A percentile compares a stretch with the other conserved stretches of the same genome.
phyloP scores from a whole-genome alignment of 2,888 invertebrate genomes.

The Cephus sareptanus region DNA sequence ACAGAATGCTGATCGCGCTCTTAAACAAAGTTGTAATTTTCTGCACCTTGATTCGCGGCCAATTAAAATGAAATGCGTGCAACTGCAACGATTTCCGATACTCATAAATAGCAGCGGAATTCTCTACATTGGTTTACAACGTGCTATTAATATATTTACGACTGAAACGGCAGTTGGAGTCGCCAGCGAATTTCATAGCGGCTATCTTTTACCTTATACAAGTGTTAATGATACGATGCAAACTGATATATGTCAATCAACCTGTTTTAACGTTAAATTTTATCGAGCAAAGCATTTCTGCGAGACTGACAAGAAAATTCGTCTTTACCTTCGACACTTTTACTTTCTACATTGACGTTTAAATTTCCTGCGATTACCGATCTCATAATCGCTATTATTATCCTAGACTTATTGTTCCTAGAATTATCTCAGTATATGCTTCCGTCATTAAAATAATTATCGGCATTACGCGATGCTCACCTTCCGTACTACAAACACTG shows the following conservation, averaged over 20 bases:
- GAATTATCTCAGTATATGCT: slow-evolving; percentile 39
- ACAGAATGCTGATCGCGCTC: neutral
- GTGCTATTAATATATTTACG: neutral
- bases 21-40: neutral
- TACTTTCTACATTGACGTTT: slow-evolving; percentile 18
- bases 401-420: slow-evolving; percentile 38
- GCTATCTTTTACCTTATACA: neutral
- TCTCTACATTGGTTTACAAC: neutral
- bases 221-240: neutral
- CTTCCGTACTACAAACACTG: neutral
- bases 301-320: slow-evolving; percentile 34
- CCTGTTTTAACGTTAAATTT: neutral
- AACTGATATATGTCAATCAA: neutral
- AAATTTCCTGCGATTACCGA: neutral
- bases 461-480: slow-evolving; percentile 19
- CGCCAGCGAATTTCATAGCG: neutral
- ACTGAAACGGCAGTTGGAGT: neutral
- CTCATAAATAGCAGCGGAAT: neutral
- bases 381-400: neutral
- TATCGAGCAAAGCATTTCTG: neutral
- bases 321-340: slow-evolving; percentile 23
- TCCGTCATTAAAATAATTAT: slow-evolving; percentile 42
- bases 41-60: neutral
- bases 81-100: slow-evolving; percentile 10
- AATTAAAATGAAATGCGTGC: slow-evolving; percentile 14